Conservation (phyloP, 1,140 invertebrate species). For the Epicauta chinensis region DNA sequence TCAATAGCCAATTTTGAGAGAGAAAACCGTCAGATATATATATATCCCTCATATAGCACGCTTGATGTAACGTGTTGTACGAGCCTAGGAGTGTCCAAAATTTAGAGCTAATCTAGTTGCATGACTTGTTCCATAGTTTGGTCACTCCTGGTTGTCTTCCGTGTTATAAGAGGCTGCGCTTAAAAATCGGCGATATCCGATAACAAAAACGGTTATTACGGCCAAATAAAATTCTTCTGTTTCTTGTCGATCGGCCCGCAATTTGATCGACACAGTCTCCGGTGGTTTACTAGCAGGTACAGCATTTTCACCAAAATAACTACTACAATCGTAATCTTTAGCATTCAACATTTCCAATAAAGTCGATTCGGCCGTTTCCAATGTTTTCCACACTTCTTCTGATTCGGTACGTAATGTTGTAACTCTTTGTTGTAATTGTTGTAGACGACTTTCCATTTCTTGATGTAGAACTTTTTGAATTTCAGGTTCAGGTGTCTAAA, state of each 20-base stretch:
- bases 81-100: too few relatives aligned
- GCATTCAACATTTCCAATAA: slow-evolving; percentile 76
- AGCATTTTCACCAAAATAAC: slow-evolving; percentile 61
- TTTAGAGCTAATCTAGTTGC: too few relatives aligned
- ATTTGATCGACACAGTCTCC: slow-evolving; percentile 61
- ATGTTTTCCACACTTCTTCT: slow-evolving; percentile 92
- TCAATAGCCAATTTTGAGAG: too few relatives aligned
- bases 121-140: too few relatives aligned
- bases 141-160: too few relatives aligned
- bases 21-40: too few relatives aligned
- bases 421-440: slow-evolving; percentile 73
- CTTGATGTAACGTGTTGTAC: too few relatives aligned
- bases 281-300: slow-evolving; percentile 53
- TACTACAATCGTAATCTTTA: slow-evolving; percentile 73
- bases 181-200: too few relatives aligned
- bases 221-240: slow-evolving; percentile 84
- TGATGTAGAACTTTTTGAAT: slow-evolving; percentile 59
- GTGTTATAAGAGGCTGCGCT: too few relatives aligned
- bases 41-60: too few relatives aligned
- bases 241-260: slow-evolving; percentile 72
- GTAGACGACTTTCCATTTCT: slow-evolving; percentile 76
- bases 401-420: slow-evolving; percentile 79
- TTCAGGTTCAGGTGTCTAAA: slow-evolving; percentile 50
- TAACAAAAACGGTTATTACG: slow-evolving; percentile 48
- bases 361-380: slow-evolving; percentile 88